Evolutionary conservation across 2,888 invertebrate species (phyloP).

Genomic region (Aphidoletes aphidimyza): DNA sequence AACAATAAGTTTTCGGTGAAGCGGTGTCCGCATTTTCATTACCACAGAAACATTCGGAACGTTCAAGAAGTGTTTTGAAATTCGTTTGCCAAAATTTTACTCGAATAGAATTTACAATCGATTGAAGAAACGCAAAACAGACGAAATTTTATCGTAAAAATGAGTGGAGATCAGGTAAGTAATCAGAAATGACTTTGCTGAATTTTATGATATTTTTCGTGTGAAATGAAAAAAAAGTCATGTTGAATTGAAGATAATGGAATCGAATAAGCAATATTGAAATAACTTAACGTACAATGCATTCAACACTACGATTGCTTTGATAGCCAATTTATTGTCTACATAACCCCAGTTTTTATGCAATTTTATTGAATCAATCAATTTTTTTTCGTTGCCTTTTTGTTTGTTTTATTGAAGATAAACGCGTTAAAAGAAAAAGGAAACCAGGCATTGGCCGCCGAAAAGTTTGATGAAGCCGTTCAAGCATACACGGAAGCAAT

Average conservation of each 20-base stretch:
- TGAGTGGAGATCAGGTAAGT: slow-evolving; percentile 41
- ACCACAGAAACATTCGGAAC: neutral
- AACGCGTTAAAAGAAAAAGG: slow-evolving; percentile 86
- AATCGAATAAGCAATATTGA: neutral
- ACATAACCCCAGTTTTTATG: slow-evolving; percentile 7
- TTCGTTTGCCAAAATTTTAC: neutral
- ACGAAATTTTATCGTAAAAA: neutral
- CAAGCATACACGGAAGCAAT: slow-evolving; percentile 85
- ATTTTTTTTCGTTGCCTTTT: slow-evolving; percentile 60
- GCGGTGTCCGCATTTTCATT: slow-evolving; percentile 52
- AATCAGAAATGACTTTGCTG: neutral
- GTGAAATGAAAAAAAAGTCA: neutral
- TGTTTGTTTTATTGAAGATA: slow-evolving; percentile 69
- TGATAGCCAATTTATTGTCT: neutral
- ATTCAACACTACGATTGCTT: too few relatives aligned
- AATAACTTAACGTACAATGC: neutral
- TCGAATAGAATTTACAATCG: neutral
- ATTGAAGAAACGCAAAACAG: neutral
- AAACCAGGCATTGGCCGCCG: slow-evolving; percentile 82
- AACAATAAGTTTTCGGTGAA: slow-evolving; percentile 36
- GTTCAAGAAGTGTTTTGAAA: neutral
- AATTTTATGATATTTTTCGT: neutral
- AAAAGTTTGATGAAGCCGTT: slow-evolving; percentile 82
- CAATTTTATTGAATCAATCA: slow-evolving; percentile 23
- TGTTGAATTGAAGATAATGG: neutral